Evolutionary conservation across 1,140 invertebrate genomes (phyloP).

Genomic region (Plodia interpunctella): DNA sequence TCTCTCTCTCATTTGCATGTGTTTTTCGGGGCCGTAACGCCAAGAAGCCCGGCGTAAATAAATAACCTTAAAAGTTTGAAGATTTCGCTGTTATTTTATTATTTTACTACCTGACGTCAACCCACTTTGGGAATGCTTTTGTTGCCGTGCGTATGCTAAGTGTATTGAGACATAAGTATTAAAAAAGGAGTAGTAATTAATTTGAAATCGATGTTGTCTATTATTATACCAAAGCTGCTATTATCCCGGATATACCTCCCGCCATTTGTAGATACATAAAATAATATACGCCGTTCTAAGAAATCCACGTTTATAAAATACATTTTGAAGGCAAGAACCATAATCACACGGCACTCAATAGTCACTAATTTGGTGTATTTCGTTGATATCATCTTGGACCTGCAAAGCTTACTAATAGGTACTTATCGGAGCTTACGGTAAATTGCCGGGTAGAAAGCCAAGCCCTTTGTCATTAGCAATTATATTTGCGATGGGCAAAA

Average conservation of each 20-base stretch:
- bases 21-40: no score
- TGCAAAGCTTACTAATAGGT: slow-evolving; percentile 3
- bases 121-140: no score
- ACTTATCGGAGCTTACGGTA: not conserved
- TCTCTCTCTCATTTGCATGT: no score
- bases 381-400: slow-evolving; percentile 9
- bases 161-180: no score
- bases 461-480: slow-evolving; percentile 5
- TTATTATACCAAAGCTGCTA: no score
- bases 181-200: no score
- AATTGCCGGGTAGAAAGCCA: not conserved
- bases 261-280: not conserved
- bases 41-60: no score
- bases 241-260: not conserved
- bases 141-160: no score
- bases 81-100: no score
- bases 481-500: not conserved
- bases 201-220: no score
- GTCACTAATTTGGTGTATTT: slow-evolving; percentile 1
- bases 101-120: no score
- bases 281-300: not conserved
- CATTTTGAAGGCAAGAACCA: not conserved
- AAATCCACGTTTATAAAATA: not conserved
- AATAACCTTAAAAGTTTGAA: no score
- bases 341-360: not conserved